A percentile compares a stretch with the other conserved stretches of the same genome.
Evolutionary conservation across 2,113 vertebrate genomes (phyloP).

Genomic region (Albula goreensis): DNA sequence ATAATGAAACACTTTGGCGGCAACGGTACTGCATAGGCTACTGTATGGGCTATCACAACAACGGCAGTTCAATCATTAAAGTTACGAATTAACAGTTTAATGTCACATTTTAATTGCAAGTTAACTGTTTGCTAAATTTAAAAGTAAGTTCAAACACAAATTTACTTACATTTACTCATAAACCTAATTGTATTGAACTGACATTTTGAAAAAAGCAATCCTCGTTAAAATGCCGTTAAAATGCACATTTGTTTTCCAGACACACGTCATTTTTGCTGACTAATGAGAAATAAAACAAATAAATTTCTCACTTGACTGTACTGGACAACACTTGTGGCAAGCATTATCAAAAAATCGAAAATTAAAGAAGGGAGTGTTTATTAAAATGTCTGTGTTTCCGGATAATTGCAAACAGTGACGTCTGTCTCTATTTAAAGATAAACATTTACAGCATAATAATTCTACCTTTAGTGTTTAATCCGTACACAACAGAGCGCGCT

Average conservation of each 20-base stretch:
- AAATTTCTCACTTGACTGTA: constrained; percentile 29
- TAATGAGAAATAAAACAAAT: not conserved
- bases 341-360: constrained; percentile 29
- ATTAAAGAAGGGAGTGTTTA: not conserved
- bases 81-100: too few relatives aligned
- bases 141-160: too few relatives aligned
- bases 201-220: not conserved
- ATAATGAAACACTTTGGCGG: not conserved
- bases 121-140: too few relatives aligned
- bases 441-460: constrained; percentile 4
- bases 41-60: too few relatives aligned
- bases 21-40: not conserved
- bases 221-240: constrained; percentile 14
- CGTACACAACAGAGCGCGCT: not conserved
- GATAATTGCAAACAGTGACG: not conserved
- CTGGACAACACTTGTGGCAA: constrained; percentile 18
- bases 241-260: constrained; percentile 8
- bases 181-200: not conserved
- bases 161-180: not conserved
- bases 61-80: not conserved
- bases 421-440: constrained; percentile 14
- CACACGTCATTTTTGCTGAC: constrained; percentile 39
- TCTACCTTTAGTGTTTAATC: not conserved
- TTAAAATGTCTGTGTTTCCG: not conserved
- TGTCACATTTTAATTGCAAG: too few relatives aligned